phyloP scores from a whole-genome alignment of 2,888 invertebrate genomes.

The Geotrupes spiniger region DNA sequence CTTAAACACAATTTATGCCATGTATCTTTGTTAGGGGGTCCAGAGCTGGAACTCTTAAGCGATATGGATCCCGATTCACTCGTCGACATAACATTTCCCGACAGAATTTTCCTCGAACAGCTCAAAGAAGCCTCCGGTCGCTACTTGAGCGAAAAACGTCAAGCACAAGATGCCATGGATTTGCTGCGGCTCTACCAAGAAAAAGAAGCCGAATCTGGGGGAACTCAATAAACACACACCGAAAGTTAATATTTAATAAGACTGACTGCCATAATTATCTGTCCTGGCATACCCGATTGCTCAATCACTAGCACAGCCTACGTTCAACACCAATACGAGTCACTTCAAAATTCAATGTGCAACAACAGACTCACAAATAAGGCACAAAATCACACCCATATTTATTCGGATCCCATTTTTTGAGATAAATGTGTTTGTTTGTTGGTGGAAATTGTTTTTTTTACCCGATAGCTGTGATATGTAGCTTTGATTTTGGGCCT shows the following conservation, averaged over 20 bases:
- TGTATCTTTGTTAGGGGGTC: constrained; percentile 79
- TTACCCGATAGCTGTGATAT: constrained; percentile 26
- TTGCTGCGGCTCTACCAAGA: constrained; percentile 70
- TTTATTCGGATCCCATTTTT: constrained; percentile 18
- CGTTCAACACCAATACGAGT: constrained; percentile 16
- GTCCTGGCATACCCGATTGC: constrained; percentile 27
- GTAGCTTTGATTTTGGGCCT: constrained; percentile 1
- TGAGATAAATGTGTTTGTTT: constrained; percentile 4
- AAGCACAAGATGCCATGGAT: constrained; percentile 85
- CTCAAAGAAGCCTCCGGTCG: constrained; percentile 81
- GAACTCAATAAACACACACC: constrained; percentile 16
- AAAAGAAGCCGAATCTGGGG: constrained; percentile 37
- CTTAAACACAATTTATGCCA: constrained; percentile 79
- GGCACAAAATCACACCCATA: constrained; percentile 20
- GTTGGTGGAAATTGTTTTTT: constrained; percentile 21
- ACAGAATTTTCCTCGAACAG: constrained; percentile 74
- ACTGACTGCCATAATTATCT: constrained; percentile 28
- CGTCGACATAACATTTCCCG: constrained; percentile 72
- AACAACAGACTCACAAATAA: constrained; percentile 14
- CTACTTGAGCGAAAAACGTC: constrained; percentile 75
- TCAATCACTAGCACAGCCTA: constrained; percentile 28
- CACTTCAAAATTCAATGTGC: constrained; percentile 3
- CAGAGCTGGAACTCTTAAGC: constrained; percentile 78
- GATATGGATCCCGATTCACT: constrained; percentile 89
- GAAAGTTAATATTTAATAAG: constrained; percentile 10